Percentiles rank a stretch among this genome's conserved stretches.
Conservation (phyloP, 1,140 invertebrate species). For the Lordiphosa collinella region DNA sequence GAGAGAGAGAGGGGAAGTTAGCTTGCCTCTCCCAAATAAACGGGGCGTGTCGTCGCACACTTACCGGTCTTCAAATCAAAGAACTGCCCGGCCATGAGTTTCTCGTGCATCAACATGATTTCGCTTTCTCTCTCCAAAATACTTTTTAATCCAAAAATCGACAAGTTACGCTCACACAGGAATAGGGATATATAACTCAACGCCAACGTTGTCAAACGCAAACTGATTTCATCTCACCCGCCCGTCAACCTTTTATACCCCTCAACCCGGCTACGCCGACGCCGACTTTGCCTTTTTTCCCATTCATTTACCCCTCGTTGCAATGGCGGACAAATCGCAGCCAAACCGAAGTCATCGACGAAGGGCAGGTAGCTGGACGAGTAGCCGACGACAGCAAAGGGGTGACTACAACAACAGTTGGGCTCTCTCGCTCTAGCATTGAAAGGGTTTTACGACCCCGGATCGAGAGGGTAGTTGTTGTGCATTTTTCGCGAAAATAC, state of each 20-base stretch:
- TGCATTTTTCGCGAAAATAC: conserved; percentile 49
- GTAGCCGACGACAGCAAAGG: neutral
- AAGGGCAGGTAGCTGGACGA: conserved; percentile 36
- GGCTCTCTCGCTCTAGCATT: neutral
- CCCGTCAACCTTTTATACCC: conserved; percentile 58
- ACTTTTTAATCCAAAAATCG: conserved; percentile 4
- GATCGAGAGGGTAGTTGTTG: conserved; percentile 22
- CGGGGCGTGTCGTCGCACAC: conserved; percentile 33
- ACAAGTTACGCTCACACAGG: too few relatives aligned
- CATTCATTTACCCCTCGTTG: conserved; percentile 31
- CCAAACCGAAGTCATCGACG: conserved; percentile 13
- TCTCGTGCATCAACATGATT: conserved; percentile 75
- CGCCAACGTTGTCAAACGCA: conserved; percentile 60
- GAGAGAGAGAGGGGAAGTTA: neutral
- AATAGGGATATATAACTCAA: conserved; percentile 12
- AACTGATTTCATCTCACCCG: conserved; percentile 57
- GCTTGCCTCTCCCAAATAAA: neutral
- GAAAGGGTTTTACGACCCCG: conserved; percentile 70
- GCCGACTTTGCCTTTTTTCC: conserved; percentile 33
- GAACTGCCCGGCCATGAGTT: conserved; percentile 72
- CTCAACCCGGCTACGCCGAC: conserved; percentile 23
- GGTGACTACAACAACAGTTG: neutral
- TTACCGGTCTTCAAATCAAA: conserved; percentile 77
- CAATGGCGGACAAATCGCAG: conserved; percentile 40
- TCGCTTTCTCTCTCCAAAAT: neutral